Base-by-base conservation (phyloP, 2,113 vertebrate genomes). In the Sterrhoptilus dennistouni region DNA sequence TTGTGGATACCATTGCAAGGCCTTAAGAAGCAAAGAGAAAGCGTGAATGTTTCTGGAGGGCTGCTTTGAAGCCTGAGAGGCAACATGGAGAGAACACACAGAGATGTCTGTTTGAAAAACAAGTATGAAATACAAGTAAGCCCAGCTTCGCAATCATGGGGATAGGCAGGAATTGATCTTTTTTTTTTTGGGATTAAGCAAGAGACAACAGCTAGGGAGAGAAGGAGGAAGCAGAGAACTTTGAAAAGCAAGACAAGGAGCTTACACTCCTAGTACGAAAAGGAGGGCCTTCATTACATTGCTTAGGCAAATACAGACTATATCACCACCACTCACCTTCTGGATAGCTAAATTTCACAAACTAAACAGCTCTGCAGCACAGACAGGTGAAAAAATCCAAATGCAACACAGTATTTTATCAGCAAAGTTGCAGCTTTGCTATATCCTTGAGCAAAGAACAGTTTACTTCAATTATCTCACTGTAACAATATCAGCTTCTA, bases 51-150 rank as follows among this genome's bases (percentile, higher is more conserved):
- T 95, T 66, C 76, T 66, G 56, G 33, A 81, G 77, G 53, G 47
- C 13, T 54, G 33, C 89, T 95, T 89, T 94, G 77, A 95, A 95
- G 65, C 69, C 76, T 38, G 49, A 92, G 47, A 66, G 77, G 44
- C 69, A 94, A 71, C 83, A 69, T 17, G 25, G 52, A 8, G 54
- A 91, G 78, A 89, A 94, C 19, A 69, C 27, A 86, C 11, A 74
- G 54, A 87, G 38, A 47, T 31, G 47, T 31, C 87, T 87, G 60
- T 71, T 72, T 87, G 87, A 95, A 84, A 92, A 89, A 82, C 65
- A 91, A 82, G 60, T 2, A 78, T 49, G 72, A 29, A 49, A 66
- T 44, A 70, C 33, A 82, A 40, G 47, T 9, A 53, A n/a, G 53
- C 31, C 25, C 49, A 77, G 65, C 61, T 79, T 70, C 12, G 5